Base-by-base conservation (phyloP, 2,797 vertebrate species). In the Anguilla megastoma region DNA sequence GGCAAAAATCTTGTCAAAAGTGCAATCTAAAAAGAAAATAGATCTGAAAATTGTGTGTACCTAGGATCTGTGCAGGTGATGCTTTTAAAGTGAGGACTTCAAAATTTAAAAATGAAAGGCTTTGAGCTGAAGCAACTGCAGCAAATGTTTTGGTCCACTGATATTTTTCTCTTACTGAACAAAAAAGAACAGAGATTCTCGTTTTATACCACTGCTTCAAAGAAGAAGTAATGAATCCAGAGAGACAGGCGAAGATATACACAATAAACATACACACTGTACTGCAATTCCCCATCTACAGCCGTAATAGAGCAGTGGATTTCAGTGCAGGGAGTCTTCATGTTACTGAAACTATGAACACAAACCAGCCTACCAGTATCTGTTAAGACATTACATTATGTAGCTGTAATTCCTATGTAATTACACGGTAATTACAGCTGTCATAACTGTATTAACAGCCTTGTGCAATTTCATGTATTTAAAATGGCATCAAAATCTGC, bases 101-200 rank as follows among this genome's bases (percentile, higher is more conserved):
- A 74, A 86, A 86, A 80, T 21, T 45, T 56, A 18, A 36, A 50
- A 56, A 56, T 79, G n/a, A 87, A 79, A 82, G 21, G n/a, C n/a
- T 33, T 82, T 58, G 45, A 54, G 54, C 52, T 74, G 27, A 86
- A 86, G 58, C 50, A 36, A 74, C 80, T 82, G 74, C n/a, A 60
- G 74, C n/a, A 60, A 4, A 50, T 86, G 24, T 87, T 82, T 80
- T 60, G 52, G 86, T 80, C 52, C 86, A 33, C 14, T 58, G 80
- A 87, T 36, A 58, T 30, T 82, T 45, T 45, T 69, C 63, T 30
- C 86, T 54, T 52, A 76, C 74, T 87, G 69, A 82, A 87, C 50
- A 80, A 76, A 87, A 33, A 60, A 87, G 27, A 33, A 60, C 50
- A 58, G 36, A 41, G 5, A 8, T 58, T 41, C 36, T 48, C 30